A percentile compares a stretch with the other conserved stretches of the same genome.
These are phyloP conservation scores for Kryptolebias marmoratus DNA, from an alignment of 2,113 vertebrate species.

Conservation along the genomic window DNA sequence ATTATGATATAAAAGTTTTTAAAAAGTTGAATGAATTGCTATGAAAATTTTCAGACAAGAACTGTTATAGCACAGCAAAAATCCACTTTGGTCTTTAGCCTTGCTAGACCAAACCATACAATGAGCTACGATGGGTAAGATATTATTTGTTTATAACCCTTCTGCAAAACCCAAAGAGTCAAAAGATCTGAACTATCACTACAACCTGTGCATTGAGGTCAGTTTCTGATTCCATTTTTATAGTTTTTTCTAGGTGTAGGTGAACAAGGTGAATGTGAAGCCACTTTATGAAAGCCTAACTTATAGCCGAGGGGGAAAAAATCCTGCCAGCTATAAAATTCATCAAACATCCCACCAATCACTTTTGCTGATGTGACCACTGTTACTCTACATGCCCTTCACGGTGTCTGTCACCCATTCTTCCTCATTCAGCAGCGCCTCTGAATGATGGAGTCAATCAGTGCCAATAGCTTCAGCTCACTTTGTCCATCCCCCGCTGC, in stretches of 20 bases:
- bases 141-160: no score
- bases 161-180: no score
- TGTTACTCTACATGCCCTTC: conserved; percentile 64
- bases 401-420: conserved; percentile 57
- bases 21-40: no score
- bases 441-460: conserved; percentile 61
- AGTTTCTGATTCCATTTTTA: background rate
- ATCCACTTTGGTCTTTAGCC: no score
- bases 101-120: no score
- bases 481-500: conserved; percentile 42
- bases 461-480: conserved; percentile 59
- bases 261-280: background rate
- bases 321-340: conserved; percentile 10
- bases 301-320: conserved; percentile 11
- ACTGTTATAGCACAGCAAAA: no score
- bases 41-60: no score
- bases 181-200: no score
- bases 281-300: conserved; percentile 4
- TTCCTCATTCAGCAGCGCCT: conserved; percentile 51
- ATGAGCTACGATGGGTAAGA: no score
- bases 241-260: background rate
- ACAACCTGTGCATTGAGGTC: background rate
- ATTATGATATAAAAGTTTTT: no score
- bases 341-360: conserved; percentile 17
- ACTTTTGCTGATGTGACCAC: conserved; percentile 26